These are phyloP conservation scores for Ageneiosus marmoratus DNA, from an alignment of 2,113 vertebrate species.

Conservation along the genomic window DNA sequence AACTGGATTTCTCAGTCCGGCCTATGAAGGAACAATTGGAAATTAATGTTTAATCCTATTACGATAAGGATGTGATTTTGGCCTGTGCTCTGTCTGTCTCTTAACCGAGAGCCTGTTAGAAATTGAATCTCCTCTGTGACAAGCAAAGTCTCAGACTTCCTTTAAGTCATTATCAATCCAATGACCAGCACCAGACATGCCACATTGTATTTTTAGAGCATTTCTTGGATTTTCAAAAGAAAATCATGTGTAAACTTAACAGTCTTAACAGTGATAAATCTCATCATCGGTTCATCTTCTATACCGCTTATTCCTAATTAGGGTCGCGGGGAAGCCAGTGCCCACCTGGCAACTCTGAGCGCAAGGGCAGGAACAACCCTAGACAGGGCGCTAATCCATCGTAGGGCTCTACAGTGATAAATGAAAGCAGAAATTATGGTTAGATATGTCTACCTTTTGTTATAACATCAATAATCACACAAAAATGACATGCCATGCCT, in stretches of 20 bases:
- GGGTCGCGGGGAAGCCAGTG: too few species aligned
- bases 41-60: constrained; percentile 59
- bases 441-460: constrained; percentile 9
- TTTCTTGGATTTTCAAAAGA: constrained; percentile 40
- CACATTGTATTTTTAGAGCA: constrained; percentile 29
- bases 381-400: too few species aligned
- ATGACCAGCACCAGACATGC: constrained; percentile 32
- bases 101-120: constrained; percentile 39
- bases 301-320: too few species aligned
- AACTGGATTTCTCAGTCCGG: constrained; percentile 40
- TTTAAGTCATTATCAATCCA: constrained; percentile 48
- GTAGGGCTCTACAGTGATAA: constrained; percentile 25
- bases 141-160: constrained; percentile 35
- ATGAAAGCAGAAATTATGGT: constrained; percentile 28
- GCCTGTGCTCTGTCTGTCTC: constrained; percentile 37
- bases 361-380: too few species aligned
- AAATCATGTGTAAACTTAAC: constrained; percentile 42
- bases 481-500: not conserved
- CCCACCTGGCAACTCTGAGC: too few species aligned
- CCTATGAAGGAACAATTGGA: constrained; percentile 48
- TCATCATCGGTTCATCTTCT: too few species aligned
- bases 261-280: too few species aligned
- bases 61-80: constrained; percentile 53
- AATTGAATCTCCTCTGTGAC: constrained; percentile 50
- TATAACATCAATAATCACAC: constrained; percentile 24